Conservation (phyloP, 2,797 vertebrate genomes). For the Artibeus jamaicensis region DNA sequence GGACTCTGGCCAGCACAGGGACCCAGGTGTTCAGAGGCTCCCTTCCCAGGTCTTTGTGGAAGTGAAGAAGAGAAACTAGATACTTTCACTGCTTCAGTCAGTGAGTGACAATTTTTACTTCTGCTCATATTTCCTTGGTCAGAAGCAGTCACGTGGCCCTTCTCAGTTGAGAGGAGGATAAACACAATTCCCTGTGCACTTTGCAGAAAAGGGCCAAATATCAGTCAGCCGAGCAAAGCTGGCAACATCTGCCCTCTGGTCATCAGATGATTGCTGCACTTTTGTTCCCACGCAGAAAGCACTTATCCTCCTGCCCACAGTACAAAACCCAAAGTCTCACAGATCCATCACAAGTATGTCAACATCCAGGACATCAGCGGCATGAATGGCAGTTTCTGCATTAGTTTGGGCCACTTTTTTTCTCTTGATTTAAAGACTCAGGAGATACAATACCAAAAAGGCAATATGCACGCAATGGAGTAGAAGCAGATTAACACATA, state of each 20-base stretch:
- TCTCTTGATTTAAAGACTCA: neutral
- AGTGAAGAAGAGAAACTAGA: neutral
- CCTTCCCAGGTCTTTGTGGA: neutral
- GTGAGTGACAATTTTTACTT: neutral
- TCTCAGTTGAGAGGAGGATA: neutral
- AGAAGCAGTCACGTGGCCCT: neutral
- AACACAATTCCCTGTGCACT: neutral
- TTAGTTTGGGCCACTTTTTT: neutral
- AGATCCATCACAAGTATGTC: neutral
- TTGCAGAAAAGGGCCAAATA: neutral
- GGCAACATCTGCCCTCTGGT: neutral
- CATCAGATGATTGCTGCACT: neutral
- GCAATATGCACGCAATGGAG: fast-evolving
- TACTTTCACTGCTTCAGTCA: neutral
- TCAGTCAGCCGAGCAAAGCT: neutral
- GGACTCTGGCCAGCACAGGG: no score
- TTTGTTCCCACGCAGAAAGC: neutral
- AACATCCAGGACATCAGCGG: neutral
- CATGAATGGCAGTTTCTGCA: neutral
- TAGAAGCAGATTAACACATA: neutral
- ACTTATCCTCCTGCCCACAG: neutral
- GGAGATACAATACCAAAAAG: neutral
- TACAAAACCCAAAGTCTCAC: neutral
- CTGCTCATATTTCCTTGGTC: neutral
- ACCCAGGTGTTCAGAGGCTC: fast-evolving